Percentiles rank a stretch among this genome's conserved stretches.
Conservation (phyloP, 2,113 vertebrate genomes). For the Morone chrysops region DNA sequence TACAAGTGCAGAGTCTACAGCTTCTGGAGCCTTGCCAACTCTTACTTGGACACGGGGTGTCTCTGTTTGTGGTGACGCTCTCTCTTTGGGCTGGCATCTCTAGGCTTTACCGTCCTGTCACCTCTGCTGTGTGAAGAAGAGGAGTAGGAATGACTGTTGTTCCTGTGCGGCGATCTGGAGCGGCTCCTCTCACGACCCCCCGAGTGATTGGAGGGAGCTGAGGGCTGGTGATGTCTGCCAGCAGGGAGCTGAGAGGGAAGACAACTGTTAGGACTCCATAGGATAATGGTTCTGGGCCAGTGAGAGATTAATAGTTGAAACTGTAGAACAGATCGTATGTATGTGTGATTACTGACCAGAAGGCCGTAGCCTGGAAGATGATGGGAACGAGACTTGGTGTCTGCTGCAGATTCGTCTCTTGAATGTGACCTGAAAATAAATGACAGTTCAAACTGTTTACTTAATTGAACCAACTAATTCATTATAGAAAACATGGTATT, state of each 20-base stretch:
- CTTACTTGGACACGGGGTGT: constrained; percentile 87
- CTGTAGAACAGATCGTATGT: not conserved
- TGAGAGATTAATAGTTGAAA: not conserved
- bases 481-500: not conserved
- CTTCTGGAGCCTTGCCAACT: accelerated
- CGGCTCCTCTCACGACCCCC: constrained; percentile 68
- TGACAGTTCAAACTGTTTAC: not conserved
- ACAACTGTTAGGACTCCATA: not conserved
- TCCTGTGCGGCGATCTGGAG: constrained; percentile 72
- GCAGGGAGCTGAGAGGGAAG: constrained; percentile 65
- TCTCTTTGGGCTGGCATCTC: constrained; percentile 81
- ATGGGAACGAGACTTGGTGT: constrained; percentile 68
- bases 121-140: constrained; percentile 51
- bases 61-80: constrained; percentile 78
- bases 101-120: constrained; percentile 73
- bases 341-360: constrained; percentile 80
- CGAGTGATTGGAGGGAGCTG: constrained; percentile 45
- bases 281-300: not conserved
- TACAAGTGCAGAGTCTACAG: not conserved
- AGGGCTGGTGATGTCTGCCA: constrained; percentile 57
- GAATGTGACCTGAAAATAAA: constrained; percentile 80
- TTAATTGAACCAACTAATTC: not conserved
- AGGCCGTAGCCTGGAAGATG: constrained; percentile 88
- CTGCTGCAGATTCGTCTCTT: constrained; percentile 67
- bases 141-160: constrained; percentile 34